phyloP scores from a whole-genome alignment of 2,888 invertebrate genomes.

The Caenorhabditis imperialis region DNA sequence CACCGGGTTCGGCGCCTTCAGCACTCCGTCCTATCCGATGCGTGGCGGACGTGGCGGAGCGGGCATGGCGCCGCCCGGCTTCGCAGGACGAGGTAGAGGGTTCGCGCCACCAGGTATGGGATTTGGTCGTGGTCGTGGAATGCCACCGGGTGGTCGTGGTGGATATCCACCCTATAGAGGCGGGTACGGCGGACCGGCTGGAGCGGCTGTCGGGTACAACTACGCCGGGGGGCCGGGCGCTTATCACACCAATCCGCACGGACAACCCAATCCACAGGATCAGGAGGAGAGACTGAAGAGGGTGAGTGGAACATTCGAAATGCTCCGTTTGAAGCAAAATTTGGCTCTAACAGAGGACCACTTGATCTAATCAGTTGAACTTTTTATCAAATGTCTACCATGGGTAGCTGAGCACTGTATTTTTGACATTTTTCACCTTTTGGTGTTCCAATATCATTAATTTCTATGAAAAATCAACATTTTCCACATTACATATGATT shows the following conservation, averaged over 20 bases:
- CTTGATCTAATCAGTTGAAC: too few relatives aligned
- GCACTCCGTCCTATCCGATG: slow-evolving; percentile 16
- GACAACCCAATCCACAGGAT: slow-evolving; percentile 47
- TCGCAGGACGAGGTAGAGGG: slow-evolving; percentile 47
- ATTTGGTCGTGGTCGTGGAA: slow-evolving; percentile 42
- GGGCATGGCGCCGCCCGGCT: slow-evolving; percentile 44
- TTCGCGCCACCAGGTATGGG: slow-evolving; percentile 52
- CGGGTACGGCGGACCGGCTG: slow-evolving; percentile 26
- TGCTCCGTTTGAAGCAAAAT: not conserved
- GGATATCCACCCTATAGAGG: slow-evolving; percentile 52
- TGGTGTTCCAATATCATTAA: too few relatives aligned
- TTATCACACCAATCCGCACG: slow-evolving; percentile 11
- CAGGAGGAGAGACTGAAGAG: slow-evolving; percentile 55
- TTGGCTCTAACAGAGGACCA: too few relatives aligned
- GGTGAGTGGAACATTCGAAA: slow-evolving; percentile 23
- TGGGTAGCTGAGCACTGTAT: not conserved
- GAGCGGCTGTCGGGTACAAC: slow-evolving; percentile 17
- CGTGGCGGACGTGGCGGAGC: slow-evolving; percentile 33
- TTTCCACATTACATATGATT: not conserved
- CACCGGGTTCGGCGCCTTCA: slow-evolving; percentile 1
- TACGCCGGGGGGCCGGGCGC: slow-evolving; percentile 39
- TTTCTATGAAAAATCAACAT: not conserved
- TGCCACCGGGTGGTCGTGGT: slow-evolving; percentile 44
- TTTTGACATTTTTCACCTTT: too few relatives aligned
- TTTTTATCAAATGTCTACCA: not conserved